Evolutionary conservation across 1,140 invertebrate species (phyloP).

Genomic region (Magallana ariakensis): DNA sequence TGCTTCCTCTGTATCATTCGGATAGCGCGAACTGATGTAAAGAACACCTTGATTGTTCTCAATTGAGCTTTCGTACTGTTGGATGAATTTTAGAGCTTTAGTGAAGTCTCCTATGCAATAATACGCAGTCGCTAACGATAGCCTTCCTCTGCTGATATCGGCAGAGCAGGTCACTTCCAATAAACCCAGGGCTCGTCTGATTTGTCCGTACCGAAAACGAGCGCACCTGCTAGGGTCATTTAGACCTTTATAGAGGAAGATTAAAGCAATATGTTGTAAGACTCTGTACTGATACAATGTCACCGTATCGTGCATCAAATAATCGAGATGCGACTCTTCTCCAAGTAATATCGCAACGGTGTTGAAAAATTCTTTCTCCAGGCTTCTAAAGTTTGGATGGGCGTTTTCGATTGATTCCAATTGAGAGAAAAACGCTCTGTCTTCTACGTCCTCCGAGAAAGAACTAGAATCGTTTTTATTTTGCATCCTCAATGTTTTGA

Average conservation of each 20-base stretch:
- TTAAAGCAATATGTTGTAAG: background rate
- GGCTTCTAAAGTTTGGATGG: background rate
- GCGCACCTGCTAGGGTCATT: background rate
- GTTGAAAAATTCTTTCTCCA: background rate
- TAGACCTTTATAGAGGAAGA: background rate
- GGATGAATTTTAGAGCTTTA: background rate
- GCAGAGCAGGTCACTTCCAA: background rate
- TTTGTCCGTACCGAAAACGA: background rate
- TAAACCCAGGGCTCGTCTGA: background rate
- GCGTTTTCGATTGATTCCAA: background rate
- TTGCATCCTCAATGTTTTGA: background rate
- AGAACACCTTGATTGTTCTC: background rate
- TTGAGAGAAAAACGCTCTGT: background rate
- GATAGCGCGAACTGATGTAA: background rate
- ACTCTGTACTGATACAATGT: background rate
- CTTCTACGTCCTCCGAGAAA: background rate
- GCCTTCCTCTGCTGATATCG: slow-evolving; percentile 16
- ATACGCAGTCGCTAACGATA: background rate
- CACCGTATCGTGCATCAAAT: background rate
- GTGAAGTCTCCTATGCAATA: background rate
- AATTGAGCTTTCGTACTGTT: background rate
- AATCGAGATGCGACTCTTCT: background rate
- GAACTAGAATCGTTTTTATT: background rate
- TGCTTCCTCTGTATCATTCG: background rate
- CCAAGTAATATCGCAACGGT: background rate